Conservation (phyloP, 2,888 invertebrate species). For the Drosophila neoperkinsi region DNA sequence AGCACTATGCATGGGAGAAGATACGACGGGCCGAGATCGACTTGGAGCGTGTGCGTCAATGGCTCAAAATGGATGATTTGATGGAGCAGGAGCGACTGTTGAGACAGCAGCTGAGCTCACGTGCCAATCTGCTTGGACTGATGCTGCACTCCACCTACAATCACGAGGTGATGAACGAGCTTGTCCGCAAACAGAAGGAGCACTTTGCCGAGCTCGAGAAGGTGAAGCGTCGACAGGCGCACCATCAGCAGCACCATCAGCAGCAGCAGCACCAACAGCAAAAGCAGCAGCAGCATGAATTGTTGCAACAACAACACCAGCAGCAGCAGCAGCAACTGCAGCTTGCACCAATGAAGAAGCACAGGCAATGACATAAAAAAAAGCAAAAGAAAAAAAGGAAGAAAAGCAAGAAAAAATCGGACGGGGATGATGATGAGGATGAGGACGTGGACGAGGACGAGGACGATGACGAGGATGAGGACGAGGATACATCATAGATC, state of each 20-base stretch:
- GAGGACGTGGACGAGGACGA: not conserved
- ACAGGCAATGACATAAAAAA: constrained; percentile 10
- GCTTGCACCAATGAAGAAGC: constrained; percentile 1
- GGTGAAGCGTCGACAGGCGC: constrained; percentile 58
- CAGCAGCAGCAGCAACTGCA: not conserved
- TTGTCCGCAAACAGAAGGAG: constrained; percentile 85
- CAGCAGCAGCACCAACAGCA: constrained; percentile 9
- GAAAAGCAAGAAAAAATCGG: not conserved
- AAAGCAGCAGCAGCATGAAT: constrained; percentile 9
- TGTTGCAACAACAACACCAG: constrained; percentile 2
- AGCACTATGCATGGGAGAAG: constrained; percentile 98
- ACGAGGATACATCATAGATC: constrained; percentile 1
- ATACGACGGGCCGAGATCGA: constrained; percentile 97
- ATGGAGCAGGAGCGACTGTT: constrained; percentile 97
- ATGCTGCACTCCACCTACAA: constrained; percentile 99
- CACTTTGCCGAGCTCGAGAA: constrained; percentile 75
- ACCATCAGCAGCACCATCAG: constrained; percentile 1
- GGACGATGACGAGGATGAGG: not conserved
- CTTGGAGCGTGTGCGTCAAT: constrained; percentile 95
- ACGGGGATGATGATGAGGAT: not conserved
- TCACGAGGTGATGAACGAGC: constrained; percentile 94
- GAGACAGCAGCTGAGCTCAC: constrained; percentile 89
- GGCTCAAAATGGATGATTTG: constrained; percentile 97
- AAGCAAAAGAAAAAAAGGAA: not conserved
- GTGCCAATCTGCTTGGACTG: constrained; percentile 96